These are phyloP conservation scores for Lateolabrax maculatus DNA, from an alignment of 2,797 vertebrate genomes.

Conservation along the genomic window DNA sequence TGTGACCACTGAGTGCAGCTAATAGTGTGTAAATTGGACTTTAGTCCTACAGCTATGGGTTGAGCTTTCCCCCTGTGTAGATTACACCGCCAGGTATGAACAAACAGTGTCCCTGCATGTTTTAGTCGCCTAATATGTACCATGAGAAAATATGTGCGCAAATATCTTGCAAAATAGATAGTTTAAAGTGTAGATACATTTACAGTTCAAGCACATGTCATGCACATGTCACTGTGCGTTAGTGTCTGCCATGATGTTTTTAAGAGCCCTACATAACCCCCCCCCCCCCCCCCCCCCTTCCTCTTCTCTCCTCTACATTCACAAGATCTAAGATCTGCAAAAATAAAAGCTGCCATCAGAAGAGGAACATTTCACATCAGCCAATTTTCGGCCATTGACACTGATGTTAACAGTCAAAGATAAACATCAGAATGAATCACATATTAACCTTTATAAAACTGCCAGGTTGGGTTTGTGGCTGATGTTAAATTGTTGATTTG, in stretches of 20 bases:
- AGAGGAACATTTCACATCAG: background rate
- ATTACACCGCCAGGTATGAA: conserved; percentile 1
- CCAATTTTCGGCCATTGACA: background rate
- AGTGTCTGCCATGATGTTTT: conserved; percentile 8
- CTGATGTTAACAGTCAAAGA: background rate
- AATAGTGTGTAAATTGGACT: conserved; percentile 52
- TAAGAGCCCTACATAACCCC: background rate
- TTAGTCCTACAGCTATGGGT: conserved; percentile 35
- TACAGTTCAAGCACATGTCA: background rate
- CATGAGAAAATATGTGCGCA: background rate
- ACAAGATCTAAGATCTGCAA: background rate
- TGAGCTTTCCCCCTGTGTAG: background rate
- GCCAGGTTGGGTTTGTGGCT: background rate
- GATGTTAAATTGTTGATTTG: background rate
- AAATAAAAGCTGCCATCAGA: background rate
- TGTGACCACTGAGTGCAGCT: conserved; percentile 2
- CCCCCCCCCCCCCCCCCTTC: too few species aligned
- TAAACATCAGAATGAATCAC: background rate
- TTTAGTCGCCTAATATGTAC: background rate
- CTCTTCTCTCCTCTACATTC: conserved; percentile 10
- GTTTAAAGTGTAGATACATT: background rate
- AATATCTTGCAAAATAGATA: background rate
- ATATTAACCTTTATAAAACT: background rate
- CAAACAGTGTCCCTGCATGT: background rate
- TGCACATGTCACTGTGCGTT: background rate